phyloP scores from a whole-genome alignment of 1,140 invertebrate genomes.

The Metaphire vulgaris region DNA sequence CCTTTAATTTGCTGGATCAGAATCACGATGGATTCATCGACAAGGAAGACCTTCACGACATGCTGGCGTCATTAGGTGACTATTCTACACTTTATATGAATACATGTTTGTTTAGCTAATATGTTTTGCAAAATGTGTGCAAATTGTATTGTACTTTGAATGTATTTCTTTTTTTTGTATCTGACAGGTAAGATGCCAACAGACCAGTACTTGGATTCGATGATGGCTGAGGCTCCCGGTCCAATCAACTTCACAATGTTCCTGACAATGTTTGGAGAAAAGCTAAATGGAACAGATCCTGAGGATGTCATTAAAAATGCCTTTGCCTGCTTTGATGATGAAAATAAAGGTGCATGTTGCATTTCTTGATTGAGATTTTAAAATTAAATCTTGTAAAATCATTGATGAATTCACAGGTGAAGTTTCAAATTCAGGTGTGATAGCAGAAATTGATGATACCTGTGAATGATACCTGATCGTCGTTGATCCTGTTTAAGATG shows the following conservation, averaged over 20 bases:
- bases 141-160: too few relatives aligned
- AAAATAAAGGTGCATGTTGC: constrained; percentile 52
- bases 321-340: constrained; percentile 60
- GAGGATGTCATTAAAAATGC: constrained; percentile 61
- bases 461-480: too few relatives aligned
- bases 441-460: too few relatives aligned
- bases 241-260: constrained; percentile 15
- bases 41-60: constrained; percentile 97
- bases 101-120: too few relatives aligned
- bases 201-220: constrained; percentile 57
- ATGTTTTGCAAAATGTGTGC: too few relatives aligned
- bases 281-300: constrained; percentile 59
- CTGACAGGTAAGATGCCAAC: constrained; percentile 55
- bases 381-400: too few relatives aligned
- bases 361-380: too few relatives aligned
- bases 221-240: constrained; percentile 58
- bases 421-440: too few relatives aligned
- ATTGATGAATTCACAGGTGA: too few relatives aligned
- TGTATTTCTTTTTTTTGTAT: too few relatives aligned
- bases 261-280: constrained; percentile 59
- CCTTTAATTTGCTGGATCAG: constrained; percentile 99
- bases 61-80: constrained; percentile 86
- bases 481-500: too few relatives aligned
- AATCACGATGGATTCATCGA: constrained; percentile 98
- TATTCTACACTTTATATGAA: constrained; percentile 48